Evolutionary conservation across 2,113 vertebrate genomes (phyloP).

Genomic region (Grantiella picta): DNA sequence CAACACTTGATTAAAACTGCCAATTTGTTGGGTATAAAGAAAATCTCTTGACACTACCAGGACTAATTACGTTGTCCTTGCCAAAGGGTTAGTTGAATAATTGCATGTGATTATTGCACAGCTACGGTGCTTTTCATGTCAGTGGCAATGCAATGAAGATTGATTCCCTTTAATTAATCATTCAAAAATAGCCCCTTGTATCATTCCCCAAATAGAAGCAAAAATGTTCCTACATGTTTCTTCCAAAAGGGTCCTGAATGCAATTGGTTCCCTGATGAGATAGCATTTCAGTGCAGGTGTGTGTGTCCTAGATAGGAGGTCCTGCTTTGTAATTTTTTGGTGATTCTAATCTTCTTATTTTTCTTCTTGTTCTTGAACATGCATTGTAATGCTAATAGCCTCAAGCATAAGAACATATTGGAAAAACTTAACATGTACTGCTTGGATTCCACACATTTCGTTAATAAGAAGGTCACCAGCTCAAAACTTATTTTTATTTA

Average conservation of each 20-base stretch:
- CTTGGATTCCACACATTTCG: neutral
- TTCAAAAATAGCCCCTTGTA: slow-evolving; percentile 71
- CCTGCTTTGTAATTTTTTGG: slow-evolving; percentile 48
- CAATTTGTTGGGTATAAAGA: slow-evolving; percentile 79
- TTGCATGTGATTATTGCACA: slow-evolving; percentile 77
- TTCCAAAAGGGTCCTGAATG: slow-evolving; percentile 64
- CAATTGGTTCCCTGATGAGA: slow-evolving; percentile 63
- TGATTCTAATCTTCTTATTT: slow-evolving; percentile 4
- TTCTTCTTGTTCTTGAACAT: slow-evolving; percentile 14
- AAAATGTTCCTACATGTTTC: slow-evolving; percentile 69
- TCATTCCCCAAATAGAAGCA: slow-evolving; percentile 67
- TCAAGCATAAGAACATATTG: neutral
- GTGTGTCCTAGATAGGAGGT: slow-evolving; percentile 38
- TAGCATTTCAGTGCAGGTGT: slow-evolving; percentile 20
- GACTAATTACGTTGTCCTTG: slow-evolving; percentile 82
- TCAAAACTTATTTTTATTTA: slow-evolving; percentile 23
- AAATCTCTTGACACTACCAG: slow-evolving; percentile 78
- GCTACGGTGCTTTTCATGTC: slow-evolving; percentile 75
- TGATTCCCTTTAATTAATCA: slow-evolving; percentile 85
- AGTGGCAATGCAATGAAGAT: slow-evolving; percentile 78
- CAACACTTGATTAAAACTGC: slow-evolving; percentile 79
- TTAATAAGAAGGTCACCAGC: neutral
- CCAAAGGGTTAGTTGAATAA: slow-evolving; percentile 83
- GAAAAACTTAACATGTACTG: neutral
- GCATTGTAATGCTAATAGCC: slow-evolving; percentile 23